A percentile compares a stretch with the other conserved stretches of the same genome.
Conservation (phyloP, 2,888 invertebrate genomes). For the Hydropsyche betteni region DNA sequence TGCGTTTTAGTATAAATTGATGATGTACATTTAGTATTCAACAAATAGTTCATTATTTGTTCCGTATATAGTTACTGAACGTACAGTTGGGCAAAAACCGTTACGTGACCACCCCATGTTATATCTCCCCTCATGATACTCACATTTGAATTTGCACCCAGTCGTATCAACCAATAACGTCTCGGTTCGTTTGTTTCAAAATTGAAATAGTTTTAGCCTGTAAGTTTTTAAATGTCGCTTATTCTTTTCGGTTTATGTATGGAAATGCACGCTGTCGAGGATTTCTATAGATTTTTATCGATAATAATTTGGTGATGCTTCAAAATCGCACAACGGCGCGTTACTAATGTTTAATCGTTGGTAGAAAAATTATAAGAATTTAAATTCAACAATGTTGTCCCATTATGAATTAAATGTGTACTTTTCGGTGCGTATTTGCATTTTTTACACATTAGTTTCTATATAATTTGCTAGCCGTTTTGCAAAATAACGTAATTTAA, state of each 20-base stretch:
- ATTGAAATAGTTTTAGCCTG: neutral
- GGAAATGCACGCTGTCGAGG: no score
- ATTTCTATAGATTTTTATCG: no score
- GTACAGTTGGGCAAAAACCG: constrained; percentile 1
- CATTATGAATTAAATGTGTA: constrained; percentile 7
- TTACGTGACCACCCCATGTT: constrained; percentile 3
- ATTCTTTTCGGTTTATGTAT: neutral
- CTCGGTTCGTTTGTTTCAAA: constrained; percentile 1
- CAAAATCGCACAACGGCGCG: no score
- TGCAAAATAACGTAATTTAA: no score
- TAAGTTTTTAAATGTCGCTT: neutral
- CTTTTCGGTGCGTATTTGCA: neutral
- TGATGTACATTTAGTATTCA: no score
- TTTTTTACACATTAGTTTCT: neutral
- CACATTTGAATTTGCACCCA: constrained; percentile 14
- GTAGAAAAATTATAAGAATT: neutral
- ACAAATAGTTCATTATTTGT: neutral
- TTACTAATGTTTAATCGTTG: no score
- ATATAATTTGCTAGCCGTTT: no score
- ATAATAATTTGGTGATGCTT: no score
- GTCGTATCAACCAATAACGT: constrained; percentile 6
- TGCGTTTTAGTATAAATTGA: no score
- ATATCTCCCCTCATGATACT: constrained; percentile 5
- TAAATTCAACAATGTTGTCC: constrained; percentile 28
- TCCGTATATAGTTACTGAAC: neutral